Evolutionary conservation across 2,888 invertebrate species (phyloP).

Genomic region (Drosophila melanosoma): DNA sequence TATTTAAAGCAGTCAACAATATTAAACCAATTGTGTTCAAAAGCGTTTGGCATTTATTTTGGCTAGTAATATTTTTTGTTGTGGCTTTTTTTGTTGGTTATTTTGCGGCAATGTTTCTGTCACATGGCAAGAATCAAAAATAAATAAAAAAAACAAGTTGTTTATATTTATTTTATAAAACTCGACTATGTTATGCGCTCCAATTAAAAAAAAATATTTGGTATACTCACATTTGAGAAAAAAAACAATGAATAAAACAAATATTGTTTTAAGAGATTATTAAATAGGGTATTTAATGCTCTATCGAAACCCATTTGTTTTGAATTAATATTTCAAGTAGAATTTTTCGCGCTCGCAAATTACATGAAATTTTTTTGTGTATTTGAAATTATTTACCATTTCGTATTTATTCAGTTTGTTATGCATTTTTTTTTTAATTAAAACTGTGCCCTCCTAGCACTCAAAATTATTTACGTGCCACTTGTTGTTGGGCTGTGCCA

Average conservation of each 20-base stretch:
- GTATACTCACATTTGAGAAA: not conserved
- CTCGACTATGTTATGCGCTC: constrained; percentile 1
- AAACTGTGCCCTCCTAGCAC: not conserved
- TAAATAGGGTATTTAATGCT: constrained; percentile 13
- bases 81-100: constrained; percentile 27
- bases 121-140: constrained; percentile 59
- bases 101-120: constrained; percentile 32
- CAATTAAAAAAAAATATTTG: not conserved
- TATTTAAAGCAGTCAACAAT: constrained; percentile 19
- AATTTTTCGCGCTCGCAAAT: constrained; percentile 26
- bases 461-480: constrained; percentile 9
- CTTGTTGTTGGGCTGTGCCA: constrained; percentile 10
- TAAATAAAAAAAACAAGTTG: constrained; percentile 8
- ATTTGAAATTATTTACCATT: constrained; percentile 39
- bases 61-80: constrained; percentile 28
- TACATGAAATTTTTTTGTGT: constrained; percentile 35
- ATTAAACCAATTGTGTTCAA: constrained; percentile 41
- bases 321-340: constrained; percentile 39
- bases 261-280: not conserved
- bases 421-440: constrained; percentile 53
- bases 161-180: not conserved
- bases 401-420: constrained; percentile 20
- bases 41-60: constrained; percentile 49
- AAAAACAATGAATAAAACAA: not conserved
- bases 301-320: constrained; percentile 19